These are phyloP conservation scores for Elysia chlorotica DNA, from an alignment of 1,140 invertebrate genomes.

Conservation along the genomic window DNA sequence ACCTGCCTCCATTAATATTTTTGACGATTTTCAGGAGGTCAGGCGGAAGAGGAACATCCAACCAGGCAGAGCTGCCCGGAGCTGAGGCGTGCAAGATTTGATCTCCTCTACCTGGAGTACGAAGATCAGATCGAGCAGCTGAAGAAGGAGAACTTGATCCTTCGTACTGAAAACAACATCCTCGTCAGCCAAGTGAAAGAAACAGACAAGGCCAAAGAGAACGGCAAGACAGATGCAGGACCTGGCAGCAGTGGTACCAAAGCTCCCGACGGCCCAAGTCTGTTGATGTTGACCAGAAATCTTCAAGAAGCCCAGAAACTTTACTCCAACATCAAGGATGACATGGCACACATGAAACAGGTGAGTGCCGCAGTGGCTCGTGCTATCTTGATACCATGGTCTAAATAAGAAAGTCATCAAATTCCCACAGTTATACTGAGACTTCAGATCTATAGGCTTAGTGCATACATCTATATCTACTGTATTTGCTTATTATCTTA, in stretches of 20 bases:
- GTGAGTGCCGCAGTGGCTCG: too few species aligned
- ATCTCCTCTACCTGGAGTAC: constrained; percentile 57
- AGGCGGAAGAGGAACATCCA: constrained; percentile 42
- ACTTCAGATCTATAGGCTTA: too few species aligned
- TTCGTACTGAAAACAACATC: constrained; percentile 38
- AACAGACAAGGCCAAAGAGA: constrained; percentile 10
- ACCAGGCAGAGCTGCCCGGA: constrained; percentile 43
- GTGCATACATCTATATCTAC: too few species aligned
- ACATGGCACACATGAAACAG: constrained; percentile 36
- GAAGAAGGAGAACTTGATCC: constrained; percentile 26
- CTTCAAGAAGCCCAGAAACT: constrained; percentile 40
- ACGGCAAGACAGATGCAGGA: not conserved
- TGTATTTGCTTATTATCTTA: too few species aligned
- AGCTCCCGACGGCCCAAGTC: not conserved
- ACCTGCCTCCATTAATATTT: not conserved
- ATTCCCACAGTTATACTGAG: too few species aligned
- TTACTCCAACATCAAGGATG: constrained; percentile 39
- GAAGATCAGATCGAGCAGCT: constrained; percentile 47
- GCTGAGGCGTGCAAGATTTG: constrained; percentile 51
- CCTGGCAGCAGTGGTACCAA: not conserved
- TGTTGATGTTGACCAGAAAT: constrained; percentile 37
- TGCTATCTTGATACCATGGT: too few species aligned
- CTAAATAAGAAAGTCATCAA: too few species aligned
- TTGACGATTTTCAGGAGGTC: constrained; percentile 42
- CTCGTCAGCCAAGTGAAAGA: constrained; percentile 26